Evolutionary conservation across 1,140 invertebrate species (phyloP).

Genomic region (Subanguina moxae): DNA sequence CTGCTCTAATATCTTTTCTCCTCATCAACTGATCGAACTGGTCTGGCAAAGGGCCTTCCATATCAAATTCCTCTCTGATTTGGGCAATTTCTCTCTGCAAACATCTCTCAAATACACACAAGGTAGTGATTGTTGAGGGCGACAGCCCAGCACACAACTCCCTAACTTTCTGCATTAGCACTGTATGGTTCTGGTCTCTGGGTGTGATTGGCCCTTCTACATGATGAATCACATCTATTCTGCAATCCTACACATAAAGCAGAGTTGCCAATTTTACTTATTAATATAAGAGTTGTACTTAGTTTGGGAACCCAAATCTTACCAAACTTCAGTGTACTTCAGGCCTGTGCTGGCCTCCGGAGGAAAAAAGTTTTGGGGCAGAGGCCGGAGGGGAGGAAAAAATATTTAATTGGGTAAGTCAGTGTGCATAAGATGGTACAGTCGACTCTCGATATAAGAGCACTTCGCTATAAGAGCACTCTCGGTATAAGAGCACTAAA

Average conservation of each 20-base stretch:
- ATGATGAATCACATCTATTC: constrained; percentile 30
- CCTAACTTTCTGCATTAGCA: constrained; percentile 37
- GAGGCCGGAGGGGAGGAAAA: too few species aligned
- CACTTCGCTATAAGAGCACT: too few species aligned
- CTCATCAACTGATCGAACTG: constrained; percentile 47
- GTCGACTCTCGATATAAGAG: too few species aligned
- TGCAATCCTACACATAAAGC: too few species aligned
- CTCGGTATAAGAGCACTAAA: too few species aligned
- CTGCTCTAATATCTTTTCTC: constrained; percentile 36
- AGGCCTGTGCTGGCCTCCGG: neutral
- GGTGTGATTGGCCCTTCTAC: constrained; percentile 38
- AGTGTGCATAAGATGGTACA: too few species aligned
- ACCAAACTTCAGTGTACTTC: neutral
- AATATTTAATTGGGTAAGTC: too few species aligned
- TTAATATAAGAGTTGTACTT: too few species aligned
- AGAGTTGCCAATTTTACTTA: too few species aligned
- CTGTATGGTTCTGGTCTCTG: constrained; percentile 28
- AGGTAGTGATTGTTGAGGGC: constrained; percentile 3
- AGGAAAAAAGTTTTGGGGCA: too few species aligned
- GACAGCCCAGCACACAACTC: constrained; percentile 37
- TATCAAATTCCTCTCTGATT: constrained; percentile 34
- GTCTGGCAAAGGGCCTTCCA: constrained; percentile 33
- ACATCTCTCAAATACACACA: constrained; percentile 42
- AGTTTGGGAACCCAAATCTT: too few species aligned
- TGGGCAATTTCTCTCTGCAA: constrained; percentile 37